Conservation (phyloP, 2,113 vertebrate genomes). For the Syngnathus scovelli region DNA sequence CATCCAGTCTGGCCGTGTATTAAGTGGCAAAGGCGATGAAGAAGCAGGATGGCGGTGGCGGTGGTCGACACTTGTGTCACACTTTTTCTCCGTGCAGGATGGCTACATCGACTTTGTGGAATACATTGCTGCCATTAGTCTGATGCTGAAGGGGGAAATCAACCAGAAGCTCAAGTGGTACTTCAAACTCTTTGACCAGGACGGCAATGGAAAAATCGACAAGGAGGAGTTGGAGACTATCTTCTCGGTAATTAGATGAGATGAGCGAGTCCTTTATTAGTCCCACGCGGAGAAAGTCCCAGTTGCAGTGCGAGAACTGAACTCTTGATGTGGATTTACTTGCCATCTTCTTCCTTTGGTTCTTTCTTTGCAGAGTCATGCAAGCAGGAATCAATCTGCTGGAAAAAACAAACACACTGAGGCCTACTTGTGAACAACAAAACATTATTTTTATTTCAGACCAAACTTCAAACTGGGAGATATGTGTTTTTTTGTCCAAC, state of each 20-base stretch:
- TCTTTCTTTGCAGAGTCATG: too few species aligned
- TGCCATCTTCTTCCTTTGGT: too few species aligned
- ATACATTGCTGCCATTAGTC: slow-evolving; percentile 88
- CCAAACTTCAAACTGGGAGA: background rate
- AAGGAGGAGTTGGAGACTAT: slow-evolving; percentile 84
- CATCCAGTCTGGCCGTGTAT: background rate
- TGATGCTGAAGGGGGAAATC: slow-evolving; percentile 84
- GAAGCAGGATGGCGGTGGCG: too few species aligned
- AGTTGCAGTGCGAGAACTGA: too few species aligned
- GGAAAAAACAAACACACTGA: too few species aligned
- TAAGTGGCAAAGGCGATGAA: background rate
- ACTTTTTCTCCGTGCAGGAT: slow-evolving; percentile 64
- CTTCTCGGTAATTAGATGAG: slow-evolving; percentile 54
- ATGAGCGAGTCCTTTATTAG: too few species aligned
- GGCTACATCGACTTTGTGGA: slow-evolving; percentile 90
- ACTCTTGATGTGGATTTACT: background rate
- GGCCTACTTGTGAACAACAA: too few species aligned
- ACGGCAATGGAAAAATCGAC: slow-evolving; percentile 88
- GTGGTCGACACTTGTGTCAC: too few species aligned
- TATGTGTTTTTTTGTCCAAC: background rate
- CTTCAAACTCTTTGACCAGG: slow-evolving; percentile 88
- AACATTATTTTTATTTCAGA: background rate
- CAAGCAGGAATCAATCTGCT: too few species aligned
- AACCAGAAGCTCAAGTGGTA: slow-evolving; percentile 94
- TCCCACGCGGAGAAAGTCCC: background rate